Evolutionary conservation across 1,140 invertebrate genomes (phyloP).

Genomic region (Achroia grisella): DNA sequence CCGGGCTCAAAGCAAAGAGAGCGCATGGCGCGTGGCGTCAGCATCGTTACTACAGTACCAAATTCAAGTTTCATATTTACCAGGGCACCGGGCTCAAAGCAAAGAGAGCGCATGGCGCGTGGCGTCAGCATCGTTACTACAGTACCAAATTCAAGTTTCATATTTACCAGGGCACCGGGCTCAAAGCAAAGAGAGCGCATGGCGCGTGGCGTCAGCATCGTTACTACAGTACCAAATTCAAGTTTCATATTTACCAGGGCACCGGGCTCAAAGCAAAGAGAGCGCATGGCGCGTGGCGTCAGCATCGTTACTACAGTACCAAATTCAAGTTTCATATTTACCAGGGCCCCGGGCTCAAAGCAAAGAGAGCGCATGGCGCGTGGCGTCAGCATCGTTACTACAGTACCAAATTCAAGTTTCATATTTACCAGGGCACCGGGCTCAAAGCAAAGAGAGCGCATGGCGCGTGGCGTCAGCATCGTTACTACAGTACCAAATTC

Average conservation of each 20-base stretch:
- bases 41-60: neutral
- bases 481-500: too few species aligned
- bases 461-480: neutral
- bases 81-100: constrained; percentile 2
- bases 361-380: neutral
- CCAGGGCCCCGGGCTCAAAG: constrained; percentile 3
- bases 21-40: neutral
- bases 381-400: neutral
- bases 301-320: neutral
- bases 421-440: too few species aligned
- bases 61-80: too few species aligned
- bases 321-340: too few species aligned
- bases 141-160: too few species aligned
- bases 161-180: too few species aligned
- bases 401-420: too few species aligned
- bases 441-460: constrained; percentile 2
- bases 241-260: too few species aligned
- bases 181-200: constrained; percentile 2
- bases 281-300: neutral
- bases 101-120: neutral
- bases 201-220: neutral
- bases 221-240: too few species aligned
- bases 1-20: constrained; percentile 2
- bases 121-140: neutral
- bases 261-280: constrained; percentile 3